Conservation (phyloP, 2,888 invertebrate species). For the Eupithecia subumbrata region DNA sequence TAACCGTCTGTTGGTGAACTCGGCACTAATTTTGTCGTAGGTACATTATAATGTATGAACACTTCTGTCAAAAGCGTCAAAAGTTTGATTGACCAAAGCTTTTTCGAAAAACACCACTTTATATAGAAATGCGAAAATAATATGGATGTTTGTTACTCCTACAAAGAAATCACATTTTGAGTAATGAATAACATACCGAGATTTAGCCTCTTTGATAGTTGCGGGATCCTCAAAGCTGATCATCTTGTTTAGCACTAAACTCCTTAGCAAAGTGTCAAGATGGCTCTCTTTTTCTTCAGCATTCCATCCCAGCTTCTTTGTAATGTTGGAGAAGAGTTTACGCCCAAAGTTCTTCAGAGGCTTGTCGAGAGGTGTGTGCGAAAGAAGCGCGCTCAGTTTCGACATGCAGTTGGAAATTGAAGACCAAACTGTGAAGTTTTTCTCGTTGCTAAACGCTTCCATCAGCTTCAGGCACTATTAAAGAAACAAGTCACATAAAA, state of each 20-base stretch:
- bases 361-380: conserved; percentile 90
- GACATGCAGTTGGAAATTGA: conserved; percentile 91
- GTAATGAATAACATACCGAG: conserved; percentile 71
- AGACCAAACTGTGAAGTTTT: conserved; percentile 97
- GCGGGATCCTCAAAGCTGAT: conserved; percentile 92
- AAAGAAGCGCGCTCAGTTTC: conserved; percentile 90
- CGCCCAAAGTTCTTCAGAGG: conserved; percentile 90
- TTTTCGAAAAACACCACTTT: too few species aligned
- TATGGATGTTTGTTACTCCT: neutral
- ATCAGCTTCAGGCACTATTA: conserved; percentile 88
- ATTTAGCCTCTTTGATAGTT: conserved; percentile 90
- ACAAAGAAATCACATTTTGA: neutral
- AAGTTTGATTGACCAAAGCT: too few species aligned
- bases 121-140: neutral
- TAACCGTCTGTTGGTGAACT: too few species aligned
- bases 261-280: conserved; percentile 92
- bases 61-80: too few species aligned
- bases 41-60: too few species aligned
- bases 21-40: too few species aligned
- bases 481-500: neutral
- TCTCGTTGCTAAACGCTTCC: conserved; percentile 92
- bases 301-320: conserved; percentile 93
- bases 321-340: conserved; percentile 88
- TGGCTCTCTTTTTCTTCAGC: conserved; percentile 92
- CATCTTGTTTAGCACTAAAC: conserved; percentile 92